Percentiles rank a stretch among this genome's conserved stretches.
Evolutionary conservation across 2,888 invertebrate genomes (phyloP).

Genomic region (Drosophila picticornis): DNA sequence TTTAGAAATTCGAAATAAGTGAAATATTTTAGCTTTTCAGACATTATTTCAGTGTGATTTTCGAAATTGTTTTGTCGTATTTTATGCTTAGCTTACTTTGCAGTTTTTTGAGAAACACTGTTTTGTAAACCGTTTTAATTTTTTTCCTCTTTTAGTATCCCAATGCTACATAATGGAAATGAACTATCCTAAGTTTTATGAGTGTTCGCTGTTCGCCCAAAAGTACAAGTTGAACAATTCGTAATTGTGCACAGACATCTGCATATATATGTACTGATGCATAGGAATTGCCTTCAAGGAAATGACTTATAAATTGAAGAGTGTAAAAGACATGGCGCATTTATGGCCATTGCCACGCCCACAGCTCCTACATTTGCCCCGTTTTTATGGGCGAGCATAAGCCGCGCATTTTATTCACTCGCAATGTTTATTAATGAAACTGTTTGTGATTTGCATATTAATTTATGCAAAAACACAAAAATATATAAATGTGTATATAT

Average conservation of each 20-base stretch:
- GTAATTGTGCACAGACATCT: conserved; percentile 55
- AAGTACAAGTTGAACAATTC: conserved; percentile 3
- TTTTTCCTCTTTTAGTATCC: background rate
- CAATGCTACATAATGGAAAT: background rate
- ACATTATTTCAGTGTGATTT: background rate
- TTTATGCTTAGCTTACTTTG: background rate
- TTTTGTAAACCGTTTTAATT: background rate
- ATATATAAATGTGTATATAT: conserved; percentile 40
- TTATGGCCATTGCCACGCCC: conserved; percentile 40
- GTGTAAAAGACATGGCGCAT: conserved; percentile 40
- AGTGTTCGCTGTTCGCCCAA: background rate
- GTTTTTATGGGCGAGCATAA: conserved; percentile 73
- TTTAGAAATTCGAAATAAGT: background rate
- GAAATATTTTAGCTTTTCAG: background rate
- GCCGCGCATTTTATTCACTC: conserved; percentile 71
- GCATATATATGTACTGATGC: conserved; percentile 47
- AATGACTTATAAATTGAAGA: conserved; percentile 59
- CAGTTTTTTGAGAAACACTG: background rate
- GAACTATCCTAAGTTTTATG: background rate
- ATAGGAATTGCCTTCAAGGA: conserved; percentile 64
- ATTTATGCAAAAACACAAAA: conserved; percentile 79
- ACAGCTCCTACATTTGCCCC: conserved; percentile 3
- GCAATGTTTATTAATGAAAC: conserved; percentile 83
- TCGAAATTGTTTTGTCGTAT: background rate
- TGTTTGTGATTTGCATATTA: conserved; percentile 83